Evolutionary conservation across 2,888 invertebrate species (phyloP), one percentile per base, ranked within the genome.

Genomic region (Chalcis sispes): DNA sequence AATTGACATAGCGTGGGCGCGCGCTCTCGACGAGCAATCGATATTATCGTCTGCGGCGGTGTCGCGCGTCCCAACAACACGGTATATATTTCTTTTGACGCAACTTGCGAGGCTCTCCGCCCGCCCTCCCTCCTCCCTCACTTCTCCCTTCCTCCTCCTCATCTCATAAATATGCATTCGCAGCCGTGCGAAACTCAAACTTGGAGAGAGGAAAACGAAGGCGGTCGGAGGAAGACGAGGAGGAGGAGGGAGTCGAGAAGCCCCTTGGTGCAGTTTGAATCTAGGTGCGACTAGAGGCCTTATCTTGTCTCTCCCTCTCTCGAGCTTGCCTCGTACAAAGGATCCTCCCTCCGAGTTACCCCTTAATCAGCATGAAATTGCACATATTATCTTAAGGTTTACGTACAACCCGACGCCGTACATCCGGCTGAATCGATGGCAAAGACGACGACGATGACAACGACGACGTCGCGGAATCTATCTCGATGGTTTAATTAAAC

Each of bases 141-240:
- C n/a, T n/a, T n/a, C n/a, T n/a, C n/a, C n/a, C n/a, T n/a, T n/a
- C n/a, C n/a, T n/a, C n/a, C n/a, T n/a, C n/a, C n/a, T 7, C 36
- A n/a, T 69, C 80, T 84, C 82, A 83, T 84, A 83, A 84, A 84
- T 84, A 84, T 84, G 82, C 81, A 84, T 81, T 77, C 75, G 52
- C n/a, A n/a, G n/a, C n/a, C n/a, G 29, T 36, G 27, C 29, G 46
- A 15, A 54, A 71, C 25, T 40, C 40, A 15, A 54, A 61, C 61
- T 62, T 15, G 36, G 48, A 1, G 40, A 4, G 13, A 25, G 36
- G 46, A 32, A 20, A 2, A 4, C 3, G 20, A 8, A 18, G 10
- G 42, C 13, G 15, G 62, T 20, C 20, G 18, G 48, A 64, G 18
- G 0, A 20, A 61, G 40, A 42, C 8, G 8, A 36, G 20, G 13